Evolutionary conservation across 2,797 vertebrate species (phyloP).

Genomic region (Sebastes trivittatus): DNA sequence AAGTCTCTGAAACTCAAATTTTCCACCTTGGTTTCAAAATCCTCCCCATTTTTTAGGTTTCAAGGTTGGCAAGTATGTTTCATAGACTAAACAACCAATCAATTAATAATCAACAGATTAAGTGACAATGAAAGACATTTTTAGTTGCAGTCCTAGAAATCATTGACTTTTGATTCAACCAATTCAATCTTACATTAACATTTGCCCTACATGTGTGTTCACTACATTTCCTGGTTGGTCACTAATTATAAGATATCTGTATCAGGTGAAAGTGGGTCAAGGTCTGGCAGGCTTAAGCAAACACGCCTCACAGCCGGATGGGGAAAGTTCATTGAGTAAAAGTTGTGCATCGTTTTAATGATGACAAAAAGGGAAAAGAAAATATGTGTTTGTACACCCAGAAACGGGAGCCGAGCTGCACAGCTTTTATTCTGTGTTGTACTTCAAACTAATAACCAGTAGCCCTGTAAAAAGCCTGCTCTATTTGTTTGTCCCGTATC

Average conservation of each 20-base stretch:
- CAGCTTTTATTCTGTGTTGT: conserved; percentile 4
- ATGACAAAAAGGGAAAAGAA: not conserved
- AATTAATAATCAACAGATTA: too few species aligned
- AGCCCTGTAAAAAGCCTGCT: conserved; percentile 16
- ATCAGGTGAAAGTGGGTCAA: conserved; percentile 42
- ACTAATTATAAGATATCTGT: conserved; percentile 46
- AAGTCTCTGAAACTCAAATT: too few species aligned
- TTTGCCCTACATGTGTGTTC: not conserved
- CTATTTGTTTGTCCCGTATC: conserved; percentile 48
- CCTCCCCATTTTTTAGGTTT: too few species aligned
- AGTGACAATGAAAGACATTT: rapidly evolving
- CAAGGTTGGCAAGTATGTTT: too few species aligned
- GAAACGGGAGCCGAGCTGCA: not conserved
- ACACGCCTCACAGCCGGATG: conserved; percentile 26
- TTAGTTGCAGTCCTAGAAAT: not conserved
- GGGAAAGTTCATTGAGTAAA: conserved; percentile 46
- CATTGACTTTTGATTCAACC: not conserved
- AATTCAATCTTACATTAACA: conserved; percentile 17
- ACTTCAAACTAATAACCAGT: conserved; percentile 16
- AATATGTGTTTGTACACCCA: not conserved
- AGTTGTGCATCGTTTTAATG: conserved; percentile 14
- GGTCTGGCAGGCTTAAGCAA: conserved; percentile 50
- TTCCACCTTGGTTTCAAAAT: too few species aligned
- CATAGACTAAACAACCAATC: too few species aligned
- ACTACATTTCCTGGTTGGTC: conserved; percentile 31